Percentiles rank a stretch among this genome's conserved stretches.
phyloP scores from a whole-genome alignment of 2,888 invertebrate genomes.

The Adela reaumurella region DNA sequence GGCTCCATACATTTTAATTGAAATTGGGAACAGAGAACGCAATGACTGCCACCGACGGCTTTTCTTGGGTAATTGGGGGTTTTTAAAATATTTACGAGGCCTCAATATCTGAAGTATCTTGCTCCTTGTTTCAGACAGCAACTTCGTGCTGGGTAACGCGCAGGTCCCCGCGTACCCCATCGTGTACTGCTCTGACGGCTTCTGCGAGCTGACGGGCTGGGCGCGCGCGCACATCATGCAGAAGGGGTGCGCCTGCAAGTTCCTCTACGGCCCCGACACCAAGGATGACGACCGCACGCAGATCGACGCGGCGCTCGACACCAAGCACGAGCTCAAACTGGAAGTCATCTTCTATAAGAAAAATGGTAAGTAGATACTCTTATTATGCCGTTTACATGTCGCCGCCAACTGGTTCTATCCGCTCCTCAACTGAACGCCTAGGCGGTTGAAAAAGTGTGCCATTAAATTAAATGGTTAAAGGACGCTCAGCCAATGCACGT shows the following conservation, averaged over 20 bases:
- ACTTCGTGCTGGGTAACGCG: slow-evolving; percentile 93
- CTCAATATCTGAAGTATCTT: too few relatives aligned
- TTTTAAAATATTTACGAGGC: too few relatives aligned
- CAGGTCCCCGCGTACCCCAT: slow-evolving; percentile 90
- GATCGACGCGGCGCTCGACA: slow-evolving; percentile 86
- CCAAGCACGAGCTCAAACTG: slow-evolving; percentile 87
- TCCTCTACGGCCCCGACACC: slow-evolving; percentile 89
- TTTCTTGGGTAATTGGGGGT: too few relatives aligned
- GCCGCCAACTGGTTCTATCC: too few relatives aligned
- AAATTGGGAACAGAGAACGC: too few relatives aligned
- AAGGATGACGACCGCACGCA: slow-evolving; percentile 82
- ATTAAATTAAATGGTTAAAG: too few relatives aligned
- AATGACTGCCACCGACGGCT: too few relatives aligned
- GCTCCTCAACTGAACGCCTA: too few relatives aligned
- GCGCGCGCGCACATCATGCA: slow-evolving; percentile 95
- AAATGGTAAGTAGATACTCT: slow-evolving; percentile 85
- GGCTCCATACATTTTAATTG: too few relatives aligned
- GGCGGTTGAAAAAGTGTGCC: too few relatives aligned
- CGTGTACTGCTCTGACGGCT: slow-evolving; percentile 95
- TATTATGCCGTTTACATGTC: too few relatives aligned
- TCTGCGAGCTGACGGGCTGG: slow-evolving; percentile 93
- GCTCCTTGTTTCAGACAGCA: slow-evolving; percentile 70
- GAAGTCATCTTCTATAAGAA: slow-evolving; percentile 95
- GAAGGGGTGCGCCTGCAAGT: slow-evolving; percentile 93
- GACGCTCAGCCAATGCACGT: too few relatives aligned